Evolutionary conservation across 1,140 invertebrate genomes (phyloP).

Genomic region (Zophobas atratus): DNA sequence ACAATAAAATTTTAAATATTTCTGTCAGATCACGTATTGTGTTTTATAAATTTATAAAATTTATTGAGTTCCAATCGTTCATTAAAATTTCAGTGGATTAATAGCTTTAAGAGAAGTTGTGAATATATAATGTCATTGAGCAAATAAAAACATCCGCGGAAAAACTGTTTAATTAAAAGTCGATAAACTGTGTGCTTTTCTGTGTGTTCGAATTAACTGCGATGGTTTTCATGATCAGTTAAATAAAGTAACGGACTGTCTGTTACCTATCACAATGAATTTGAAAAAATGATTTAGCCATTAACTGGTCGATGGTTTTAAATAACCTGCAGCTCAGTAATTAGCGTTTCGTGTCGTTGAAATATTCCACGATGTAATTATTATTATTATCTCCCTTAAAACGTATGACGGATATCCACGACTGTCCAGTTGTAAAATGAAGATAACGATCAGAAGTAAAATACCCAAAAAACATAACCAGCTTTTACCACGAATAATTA

Average conservation of each 20-base stretch:
- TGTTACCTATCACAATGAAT: background rate
- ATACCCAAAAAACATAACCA: slow-evolving; percentile 7
- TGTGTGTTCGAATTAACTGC: background rate
- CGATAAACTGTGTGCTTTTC: background rate
- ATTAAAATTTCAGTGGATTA: too few relatives aligned
- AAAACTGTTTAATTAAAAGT: slow-evolving; percentile 12
- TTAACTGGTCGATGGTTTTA: too few relatives aligned
- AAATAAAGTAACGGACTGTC: background rate
- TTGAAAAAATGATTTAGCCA: background rate
- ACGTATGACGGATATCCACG: background rate
- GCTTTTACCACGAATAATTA: background rate
- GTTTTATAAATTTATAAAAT: too few relatives aligned
- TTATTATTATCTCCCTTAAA: background rate
- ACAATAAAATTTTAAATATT: too few relatives aligned
- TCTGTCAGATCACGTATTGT: too few relatives aligned
- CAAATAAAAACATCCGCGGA: background rate
- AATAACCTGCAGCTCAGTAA: background rate
- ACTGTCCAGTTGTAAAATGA: background rate
- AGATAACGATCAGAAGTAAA: slow-evolving; percentile 14
- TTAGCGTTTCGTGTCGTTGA: background rate
- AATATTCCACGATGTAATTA: background rate
- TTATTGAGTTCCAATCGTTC: too few relatives aligned
- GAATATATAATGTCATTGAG: too few relatives aligned
- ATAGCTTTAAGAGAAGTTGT: too few relatives aligned
- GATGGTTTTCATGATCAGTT: background rate